Base-by-base conservation (phyloP, 1,140 invertebrate genomes). In the Mizuhopecten yessoensis region DNA sequence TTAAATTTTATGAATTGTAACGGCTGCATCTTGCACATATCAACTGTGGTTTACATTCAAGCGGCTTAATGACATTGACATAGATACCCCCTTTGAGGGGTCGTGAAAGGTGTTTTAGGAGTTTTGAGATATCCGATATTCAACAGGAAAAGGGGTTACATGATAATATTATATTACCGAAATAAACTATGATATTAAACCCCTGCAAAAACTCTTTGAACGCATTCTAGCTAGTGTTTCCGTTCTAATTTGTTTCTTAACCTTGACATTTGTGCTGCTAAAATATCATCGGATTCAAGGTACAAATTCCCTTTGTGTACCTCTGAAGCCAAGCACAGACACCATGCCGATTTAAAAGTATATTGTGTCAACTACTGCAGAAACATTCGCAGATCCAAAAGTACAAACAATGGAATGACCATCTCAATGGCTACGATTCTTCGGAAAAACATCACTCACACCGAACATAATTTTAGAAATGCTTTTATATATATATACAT, bases 1-100 rank as follows among this genome's bases (percentile, higher is more conserved):
- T 75, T 75, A 75, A 75, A 29, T 75, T 75, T 75, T 75, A 75
- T 75, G 57, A 75, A 75, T 75, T 17, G 0, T 75, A 75, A 75
- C 0, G 23, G n/a, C n/a, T 75, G 57, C 29, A 75, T 75, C 57
- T 29, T 3, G 57, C 57, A 29, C 23, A 75, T 29, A 75, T 75
- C 57, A 13, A 29, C 57, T n/a, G 57, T 11, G 57, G 57, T 29
- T 75, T 75, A 29, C 57, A 75, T 75, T 75, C 57, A 75, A n/a
- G n/a, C 57, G n/a, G n/a, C 57, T n/a, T n/a, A 75, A 75, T 75
- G 57, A 75, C n/a, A 75, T n/a, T 75, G 57, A 75, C 57, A 75
- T 9, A n/a, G n/a, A 7, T 23, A 75, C 0, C 57, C 57, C 23
- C 57, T 75, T 29, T 75, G 5, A 75, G n/a, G 57, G 42, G 57